Percentiles rank a stretch among this genome's conserved stretches.
phyloP scores from a whole-genome alignment of 2,888 invertebrate genomes.

The Baccha elongata region DNA sequence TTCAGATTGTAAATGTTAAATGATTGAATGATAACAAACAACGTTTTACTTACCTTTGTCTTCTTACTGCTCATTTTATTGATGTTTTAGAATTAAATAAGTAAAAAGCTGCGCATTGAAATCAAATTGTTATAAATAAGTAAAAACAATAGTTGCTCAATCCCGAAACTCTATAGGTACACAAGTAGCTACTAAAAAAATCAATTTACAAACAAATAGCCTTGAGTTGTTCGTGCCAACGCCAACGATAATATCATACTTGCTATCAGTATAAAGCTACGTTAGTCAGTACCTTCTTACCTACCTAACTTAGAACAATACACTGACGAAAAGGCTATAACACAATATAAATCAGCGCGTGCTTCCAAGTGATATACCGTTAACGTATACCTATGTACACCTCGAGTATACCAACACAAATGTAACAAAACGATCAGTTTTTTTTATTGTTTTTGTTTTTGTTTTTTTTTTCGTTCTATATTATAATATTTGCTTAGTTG shows the following conservation, averaged over 20 bases:
- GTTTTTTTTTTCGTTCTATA: slow-evolving; percentile 9
- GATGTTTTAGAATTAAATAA: background rate
- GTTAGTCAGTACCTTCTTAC: slow-evolving; percentile 34
- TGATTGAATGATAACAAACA: background rate
- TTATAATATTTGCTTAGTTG: slow-evolving; percentile 32
- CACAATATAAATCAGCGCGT: slow-evolving; percentile 22
- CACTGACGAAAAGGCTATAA: slow-evolving; percentile 44
- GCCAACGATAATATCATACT: slow-evolving; percentile 35
- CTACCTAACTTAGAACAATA: slow-evolving; percentile 48
- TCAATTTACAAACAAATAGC: slow-evolving; percentile 18
- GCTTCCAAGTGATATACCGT: slow-evolving; percentile 10
- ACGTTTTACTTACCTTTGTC: background rate
- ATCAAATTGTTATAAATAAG: no score
- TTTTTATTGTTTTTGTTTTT: no score
- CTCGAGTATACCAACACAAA: background rate
- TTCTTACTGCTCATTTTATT: slow-evolving; percentile 19
- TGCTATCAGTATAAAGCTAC: background rate
- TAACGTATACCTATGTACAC: slow-evolving; percentile 1
- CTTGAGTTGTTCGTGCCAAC: slow-evolving; percentile 38
- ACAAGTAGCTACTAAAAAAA: background rate
- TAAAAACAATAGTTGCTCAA: background rate
- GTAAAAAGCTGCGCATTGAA: background rate
- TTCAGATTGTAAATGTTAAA: no score
- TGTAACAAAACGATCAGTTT: background rate
- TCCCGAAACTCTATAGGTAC: background rate